Base-by-base conservation (phyloP, 2,113 vertebrate species). In the Cheirogaleus medius region DNA sequence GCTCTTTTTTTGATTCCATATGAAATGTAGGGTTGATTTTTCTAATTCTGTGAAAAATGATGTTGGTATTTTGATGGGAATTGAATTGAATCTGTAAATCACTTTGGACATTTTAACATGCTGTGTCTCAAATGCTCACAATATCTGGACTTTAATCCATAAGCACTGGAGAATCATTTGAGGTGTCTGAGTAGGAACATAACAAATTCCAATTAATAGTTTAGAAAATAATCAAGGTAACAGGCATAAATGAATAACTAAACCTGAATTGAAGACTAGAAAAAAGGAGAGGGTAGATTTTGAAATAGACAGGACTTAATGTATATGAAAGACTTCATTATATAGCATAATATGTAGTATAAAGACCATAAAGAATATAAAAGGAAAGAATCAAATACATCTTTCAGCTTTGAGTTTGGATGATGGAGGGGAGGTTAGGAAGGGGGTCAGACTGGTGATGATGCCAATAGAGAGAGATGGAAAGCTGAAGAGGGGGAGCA, bases 71-170 rank as follows among this genome's bases (percentile, higher is more conserved):
- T 47, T 47, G 47, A 47, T 47, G 47, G 47, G 47, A 47, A 11
- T 47, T 47, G 47, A 8, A 47, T 47, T 47, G 47, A 47, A 47
- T 47, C 47, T 47, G 47, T 47, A 47, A 47, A 47, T 47, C 47
- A 47, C 47, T 9, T 47, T 47, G 47, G 4, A 52, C 49, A 52
- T 52, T 52, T 52, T 52, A 52, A 52, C 73, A 25, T 8, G 32
- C 5, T 4, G 29, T 7, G 32, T 44, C 27, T 37, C 37, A 13
- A 54, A 21, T 54, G n/a, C 39, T 47, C 5, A 49, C 0, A 0
- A 27, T 39, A 54, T 27, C 49, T 54, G 29, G 68, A 77, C 60
- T 58, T 76, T 39, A 58, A 68, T 68, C 20, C 4, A 17, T 11
- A 68, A 73, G 54, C 18, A 29, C 63, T 5, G 87, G 77, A 25